These are phyloP conservation scores for Epinotia bilunana DNA, from an alignment of 2,888 invertebrate species.

Conservation along the genomic window DNA sequence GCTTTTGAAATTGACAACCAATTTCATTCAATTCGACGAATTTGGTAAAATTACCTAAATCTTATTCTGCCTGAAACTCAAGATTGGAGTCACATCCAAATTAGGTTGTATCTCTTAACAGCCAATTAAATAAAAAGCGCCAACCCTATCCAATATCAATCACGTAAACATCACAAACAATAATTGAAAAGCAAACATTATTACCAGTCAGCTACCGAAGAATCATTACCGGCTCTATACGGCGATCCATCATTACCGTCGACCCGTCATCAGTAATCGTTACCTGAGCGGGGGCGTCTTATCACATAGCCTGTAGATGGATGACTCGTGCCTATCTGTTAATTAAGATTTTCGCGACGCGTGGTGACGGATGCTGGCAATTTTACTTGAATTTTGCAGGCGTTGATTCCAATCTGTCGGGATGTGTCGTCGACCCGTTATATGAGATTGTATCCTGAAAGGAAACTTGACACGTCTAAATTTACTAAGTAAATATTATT, in stretches of 20 bases:
- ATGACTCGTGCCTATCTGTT: slow-evolving; percentile 80
- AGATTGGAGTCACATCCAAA: not conserved
- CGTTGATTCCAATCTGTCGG: slow-evolving; percentile 52
- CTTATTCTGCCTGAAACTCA: no score
- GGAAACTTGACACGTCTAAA: not conserved
- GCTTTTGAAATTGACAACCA: not conserved
- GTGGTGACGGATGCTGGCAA: slow-evolving; percentile 77
- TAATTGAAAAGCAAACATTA: slow-evolving; percentile 50
- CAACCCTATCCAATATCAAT: slow-evolving; percentile 35
- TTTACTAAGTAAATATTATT: not conserved
- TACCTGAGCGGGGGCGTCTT: slow-evolving; percentile 69
- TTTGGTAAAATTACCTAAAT: no score
- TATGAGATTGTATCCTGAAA: not conserved
- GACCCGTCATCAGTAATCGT: slow-evolving; percentile 63
- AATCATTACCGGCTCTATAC: slow-evolving; percentile 45
- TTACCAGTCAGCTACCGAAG: slow-evolving; percentile 43
- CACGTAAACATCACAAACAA: slow-evolving; percentile 34
- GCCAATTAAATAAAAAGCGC: not conserved
- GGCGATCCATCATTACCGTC: slow-evolving; percentile 63
- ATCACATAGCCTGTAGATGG: slow-evolving; percentile 74
- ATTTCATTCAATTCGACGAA: not conserved
- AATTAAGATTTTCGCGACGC: slow-evolving; percentile 83
- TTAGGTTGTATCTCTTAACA: slow-evolving; percentile 1
- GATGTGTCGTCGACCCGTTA: not conserved
- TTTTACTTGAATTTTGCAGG: slow-evolving; percentile 74